Percentiles rank a stretch among this genome's conserved stretches.
Evolutionary conservation across 1,140 invertebrate genomes (phyloP).

Genomic region (Drosophila subpulchrella): DNA sequence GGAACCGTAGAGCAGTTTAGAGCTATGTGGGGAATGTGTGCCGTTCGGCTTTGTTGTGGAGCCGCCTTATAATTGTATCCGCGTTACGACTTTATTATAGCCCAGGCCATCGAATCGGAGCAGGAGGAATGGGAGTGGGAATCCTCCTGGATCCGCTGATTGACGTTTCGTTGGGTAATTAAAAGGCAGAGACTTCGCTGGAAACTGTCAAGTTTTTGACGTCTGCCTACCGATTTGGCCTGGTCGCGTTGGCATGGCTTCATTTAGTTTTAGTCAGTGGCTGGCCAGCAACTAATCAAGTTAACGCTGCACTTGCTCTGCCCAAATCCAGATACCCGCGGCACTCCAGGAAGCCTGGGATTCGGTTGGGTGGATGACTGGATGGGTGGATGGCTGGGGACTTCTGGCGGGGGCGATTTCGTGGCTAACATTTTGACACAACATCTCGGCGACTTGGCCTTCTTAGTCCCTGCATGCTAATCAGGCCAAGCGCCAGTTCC

Average conservation of each 20-base stretch:
- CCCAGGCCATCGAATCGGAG: constrained; percentile 24
- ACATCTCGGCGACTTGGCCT: constrained; percentile 10
- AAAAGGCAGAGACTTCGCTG: constrained; percentile 68
- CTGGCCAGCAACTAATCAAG: constrained; percentile 68
- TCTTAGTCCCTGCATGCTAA: constrained; percentile 75
- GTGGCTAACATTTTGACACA: constrained; percentile 74
- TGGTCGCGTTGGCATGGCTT: constrained; percentile 54
- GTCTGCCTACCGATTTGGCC: constrained; percentile 53
- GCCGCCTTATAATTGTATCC: constrained; percentile 81
- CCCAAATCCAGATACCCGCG: constrained; percentile 59
- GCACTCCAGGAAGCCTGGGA: constrained; percentile 26
- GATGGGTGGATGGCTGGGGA: not conserved
- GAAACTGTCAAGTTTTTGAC: constrained; percentile 77
- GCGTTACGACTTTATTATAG: constrained; percentile 80
- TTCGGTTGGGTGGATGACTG: not conserved
- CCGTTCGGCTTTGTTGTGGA: constrained; percentile 73
- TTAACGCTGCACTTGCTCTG: constrained; percentile 71
- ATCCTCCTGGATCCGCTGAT: constrained; percentile 44
- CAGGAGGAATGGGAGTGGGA: constrained; percentile 8
- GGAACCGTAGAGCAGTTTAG: constrained; percentile 7
- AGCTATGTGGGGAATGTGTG: constrained; percentile 70
- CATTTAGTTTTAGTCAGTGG: constrained; percentile 58
- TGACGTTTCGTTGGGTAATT: constrained; percentile 75
- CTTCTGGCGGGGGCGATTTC: constrained; percentile 48
- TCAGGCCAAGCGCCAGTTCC: constrained; percentile 70